Base-by-base conservation (phyloP, 2,113 vertebrate species). In the Ophthalmolycus amberensis region DNA sequence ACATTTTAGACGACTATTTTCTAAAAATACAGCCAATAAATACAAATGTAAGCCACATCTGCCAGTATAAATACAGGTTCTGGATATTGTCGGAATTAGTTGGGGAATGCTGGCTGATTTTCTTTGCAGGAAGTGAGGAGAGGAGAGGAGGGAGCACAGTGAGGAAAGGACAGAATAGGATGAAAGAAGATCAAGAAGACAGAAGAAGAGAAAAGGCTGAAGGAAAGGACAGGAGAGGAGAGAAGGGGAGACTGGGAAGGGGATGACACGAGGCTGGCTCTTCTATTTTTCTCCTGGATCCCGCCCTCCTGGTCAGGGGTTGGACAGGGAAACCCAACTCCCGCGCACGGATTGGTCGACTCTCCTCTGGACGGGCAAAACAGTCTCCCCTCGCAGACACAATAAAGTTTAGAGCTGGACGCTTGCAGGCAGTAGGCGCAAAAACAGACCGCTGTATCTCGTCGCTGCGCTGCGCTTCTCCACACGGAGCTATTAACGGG, bases 231-330 rank as follows among this genome's bases (percentile, higher is more conserved):
- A 25, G 9, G 72, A 37, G 5, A 40, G 27, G 50, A 59, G 70
- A 25, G n/a, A 25, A 56, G 9, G n/a, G 54, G 25, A 34, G 66
- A 52, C 78, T 58, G 64, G 64, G 22, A n/a, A 63, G 64, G 56
- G 65, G 78, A 69, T 27, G 77, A 71, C 54, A 58, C 54, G 54
- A 58, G 54, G 34, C 25, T 80, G 10, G 29, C 75, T 34, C 58
- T 63, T 77, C 64, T 86, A 71, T 86, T 89, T 87, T 85, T 9
- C 83, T 64, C 71, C 9, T 5, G 60, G 83, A 71, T 79, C 85
- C 91, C 93, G 91, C 94, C 90, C 90, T 84, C 68, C 81, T 75
- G 75, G 71, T 74, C 85, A 42, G 40, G 71, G 93, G 80, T 94
- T 94, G 94, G 94, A 82, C 88, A 75, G 66, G 70, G 78, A 85